phyloP scores from a whole-genome alignment of 1,140 invertebrate genomes.

The Venturia canescens region DNA sequence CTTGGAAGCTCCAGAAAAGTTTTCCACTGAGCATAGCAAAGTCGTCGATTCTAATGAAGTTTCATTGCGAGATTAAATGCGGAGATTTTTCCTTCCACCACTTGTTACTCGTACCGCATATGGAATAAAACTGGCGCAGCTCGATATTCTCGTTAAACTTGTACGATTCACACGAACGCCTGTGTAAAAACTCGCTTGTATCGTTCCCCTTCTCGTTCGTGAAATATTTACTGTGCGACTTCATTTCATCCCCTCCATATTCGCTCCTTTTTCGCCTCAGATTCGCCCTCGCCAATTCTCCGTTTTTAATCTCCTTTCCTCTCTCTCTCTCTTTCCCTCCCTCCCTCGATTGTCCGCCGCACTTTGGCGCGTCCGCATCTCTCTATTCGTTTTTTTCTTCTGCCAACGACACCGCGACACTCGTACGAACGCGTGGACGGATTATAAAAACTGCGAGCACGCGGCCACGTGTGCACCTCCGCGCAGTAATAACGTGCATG shows the following conservation, averaged over 20 bases:
- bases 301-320: not conserved
- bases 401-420: constrained; percentile 28
- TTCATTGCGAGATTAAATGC: too few species aligned
- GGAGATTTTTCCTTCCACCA: not conserved
- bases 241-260: not conserved
- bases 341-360: constrained; percentile 52
- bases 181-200: not conserved
- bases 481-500: not conserved
- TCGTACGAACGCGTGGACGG: constrained; percentile 47
- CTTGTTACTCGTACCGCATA: constrained; percentile 1
- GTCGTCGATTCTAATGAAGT: too few species aligned
- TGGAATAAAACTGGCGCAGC: not conserved
- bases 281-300: not conserved
- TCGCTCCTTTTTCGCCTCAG: not conserved
- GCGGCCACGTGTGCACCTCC: constrained; percentile 33
- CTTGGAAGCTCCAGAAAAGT: too few species aligned
- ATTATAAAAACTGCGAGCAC: constrained; percentile 47
- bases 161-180: not conserved
- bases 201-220: not conserved
- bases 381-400: constrained; percentile 23
- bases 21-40: too few species aligned
- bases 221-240: not conserved
- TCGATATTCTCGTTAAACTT: not conserved
- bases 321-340: not conserved
- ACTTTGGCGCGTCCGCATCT: constrained; percentile 28